These are phyloP conservation scores for Apogon hyalosoma DNA, from an alignment of 2,797 vertebrate species.

Conservation along the genomic window DNA sequence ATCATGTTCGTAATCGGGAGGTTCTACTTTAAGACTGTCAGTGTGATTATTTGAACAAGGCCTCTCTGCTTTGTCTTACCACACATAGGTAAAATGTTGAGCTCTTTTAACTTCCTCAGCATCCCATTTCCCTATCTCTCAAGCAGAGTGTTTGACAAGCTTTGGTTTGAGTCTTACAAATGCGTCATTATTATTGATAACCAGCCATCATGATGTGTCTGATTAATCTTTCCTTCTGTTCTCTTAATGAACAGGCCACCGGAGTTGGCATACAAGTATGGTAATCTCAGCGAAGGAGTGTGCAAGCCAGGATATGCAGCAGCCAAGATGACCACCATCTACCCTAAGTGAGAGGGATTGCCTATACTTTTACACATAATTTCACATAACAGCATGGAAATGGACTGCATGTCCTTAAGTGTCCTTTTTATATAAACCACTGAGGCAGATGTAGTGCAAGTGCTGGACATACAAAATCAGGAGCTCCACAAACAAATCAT, in stretches of 20 bases:
- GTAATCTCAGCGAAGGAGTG: conserved; percentile 91
- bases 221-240: conserved; percentile 43
- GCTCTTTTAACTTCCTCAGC: conserved; percentile 42
- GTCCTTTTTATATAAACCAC: background rate
- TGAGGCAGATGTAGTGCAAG: background rate
- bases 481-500: conserved; percentile 25
- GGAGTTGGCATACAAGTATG: conserved; percentile 90
- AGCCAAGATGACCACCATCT: conserved; percentile 93
- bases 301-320: conserved; percentile 93
- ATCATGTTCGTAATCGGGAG: conserved; percentile 65
- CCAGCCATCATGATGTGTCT: conserved; percentile 37
- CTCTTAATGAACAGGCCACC: conserved; percentile 82
- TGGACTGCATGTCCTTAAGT: background rate
- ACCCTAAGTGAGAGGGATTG: conserved; percentile 87
- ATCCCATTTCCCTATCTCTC: conserved; percentile 30
- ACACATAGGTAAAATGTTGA: conserved; percentile 62
- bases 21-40: conserved; percentile 53
- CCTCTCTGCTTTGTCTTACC: conserved; percentile 67
- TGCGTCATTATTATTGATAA: conserved; percentile 49
- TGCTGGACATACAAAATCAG: conserved; percentile 20
- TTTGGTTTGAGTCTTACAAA: conserved; percentile 39
- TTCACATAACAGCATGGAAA: background rate
- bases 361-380: background rate
- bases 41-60: conserved; percentile 76
- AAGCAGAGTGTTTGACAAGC: conserved; percentile 65